A percentile compares a stretch with the other conserved stretches of the same genome.
Evolutionary conservation across 2,797 vertebrate species (phyloP).

Genomic region (Micromesistius poutassou): DNA sequence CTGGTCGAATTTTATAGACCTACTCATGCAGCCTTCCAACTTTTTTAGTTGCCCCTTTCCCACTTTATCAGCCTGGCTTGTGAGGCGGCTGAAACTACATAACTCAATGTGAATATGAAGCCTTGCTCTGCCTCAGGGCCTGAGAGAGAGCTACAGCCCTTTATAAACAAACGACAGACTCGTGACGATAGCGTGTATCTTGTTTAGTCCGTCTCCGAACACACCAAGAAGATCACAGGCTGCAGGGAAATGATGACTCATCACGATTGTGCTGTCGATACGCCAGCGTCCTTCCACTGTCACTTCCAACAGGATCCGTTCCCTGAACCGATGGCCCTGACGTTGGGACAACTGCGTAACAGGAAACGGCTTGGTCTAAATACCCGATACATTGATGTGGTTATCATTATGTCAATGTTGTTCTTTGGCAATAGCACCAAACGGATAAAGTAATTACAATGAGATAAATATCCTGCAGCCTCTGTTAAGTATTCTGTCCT

Average conservation of each 20-base stretch:
- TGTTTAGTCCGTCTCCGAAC: background rate
- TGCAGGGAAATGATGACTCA: background rate
- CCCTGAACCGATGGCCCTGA: background rate
- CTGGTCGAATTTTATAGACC: background rate
- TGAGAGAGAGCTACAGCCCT: no score
- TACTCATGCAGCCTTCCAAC: background rate
- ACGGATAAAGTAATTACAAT: background rate
- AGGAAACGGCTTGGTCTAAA: background rate
- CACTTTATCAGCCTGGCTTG: background rate
- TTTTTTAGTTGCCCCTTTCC: background rate
- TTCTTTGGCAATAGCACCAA: background rate
- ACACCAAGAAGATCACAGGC: background rate
- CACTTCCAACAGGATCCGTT: background rate
- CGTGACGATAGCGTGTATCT: no score
- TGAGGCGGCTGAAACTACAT: background rate
- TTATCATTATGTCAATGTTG: background rate
- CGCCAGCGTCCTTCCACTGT: no score
- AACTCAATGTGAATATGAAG: background rate
- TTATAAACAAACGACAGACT: background rate
- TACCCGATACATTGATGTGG: background rate
- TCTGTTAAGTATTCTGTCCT: background rate
- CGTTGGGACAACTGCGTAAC: background rate
- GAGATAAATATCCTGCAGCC: background rate
- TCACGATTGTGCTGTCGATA: background rate
- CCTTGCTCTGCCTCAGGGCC: no score